Evolutionary conservation across 2,888 invertebrate species (phyloP), one percentile per base, ranked within the genome.

Genomic region (Philopedon plagiatum): DNA sequence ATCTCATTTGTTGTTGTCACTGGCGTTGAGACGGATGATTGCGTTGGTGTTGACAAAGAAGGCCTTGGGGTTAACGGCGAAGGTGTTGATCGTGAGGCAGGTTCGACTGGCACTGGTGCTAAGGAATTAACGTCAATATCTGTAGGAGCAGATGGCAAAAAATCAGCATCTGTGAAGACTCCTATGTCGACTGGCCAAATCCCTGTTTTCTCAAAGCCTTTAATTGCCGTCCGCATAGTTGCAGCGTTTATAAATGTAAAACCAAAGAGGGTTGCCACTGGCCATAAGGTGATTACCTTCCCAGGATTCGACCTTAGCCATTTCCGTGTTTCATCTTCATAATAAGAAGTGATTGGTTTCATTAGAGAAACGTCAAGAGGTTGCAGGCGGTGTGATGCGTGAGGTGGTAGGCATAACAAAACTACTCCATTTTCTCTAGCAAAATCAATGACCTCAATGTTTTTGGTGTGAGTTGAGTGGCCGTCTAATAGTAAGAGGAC

Each of bases 371-470:
- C 79, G 54, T 80, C 80, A 5, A 79, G 69, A 68, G 83, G 75
- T 77, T 83, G 79, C 75, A 81, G 64, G 76, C 65, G 37, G 49
- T 80, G 77, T 1, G 79, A 77, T 68, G 73, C 75, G 46, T 77
- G 83, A 11, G 83, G 81, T 23, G 82, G 80, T 15, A 83, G 75
- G 54, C 80, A 81, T 8, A 83, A 63, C 9, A 84, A 63, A 39
- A 80, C 75, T 9, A 81, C 78, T 1, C 15, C 44, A 44, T 44
- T 44, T 26, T 54, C 54, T 5, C 54, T 7, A n/a, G 54, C 54
- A 49, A 19, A 5, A 1, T 21, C 4, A n/a, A 54, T 54, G 5
- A 54, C 21, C 2, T 54, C 19, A 1, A 54, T 1, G 11, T 29
- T 54, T 54, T 54, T 54, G 3, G 44, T n/a, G 2, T 15, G 44